Conservation (phyloP, 2,113 vertebrate genomes). For the Plecotus auritus region DNA sequence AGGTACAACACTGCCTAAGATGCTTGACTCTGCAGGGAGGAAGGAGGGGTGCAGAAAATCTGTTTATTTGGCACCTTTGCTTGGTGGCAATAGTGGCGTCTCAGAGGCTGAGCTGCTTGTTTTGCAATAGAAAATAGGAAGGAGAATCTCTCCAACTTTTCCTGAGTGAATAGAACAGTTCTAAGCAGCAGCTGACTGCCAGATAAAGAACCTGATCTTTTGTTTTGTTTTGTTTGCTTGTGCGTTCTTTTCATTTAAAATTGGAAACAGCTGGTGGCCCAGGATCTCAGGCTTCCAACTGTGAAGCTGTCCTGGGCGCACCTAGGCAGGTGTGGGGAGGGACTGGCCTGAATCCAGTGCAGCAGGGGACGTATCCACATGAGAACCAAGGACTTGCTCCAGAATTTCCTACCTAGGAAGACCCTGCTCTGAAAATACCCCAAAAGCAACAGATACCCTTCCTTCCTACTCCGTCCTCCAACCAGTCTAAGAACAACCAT, state of each 20-base stretch:
- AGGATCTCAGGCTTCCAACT: neutral
- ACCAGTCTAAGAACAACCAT: neutral
- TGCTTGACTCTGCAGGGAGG: neutral
- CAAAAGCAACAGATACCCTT: neutral
- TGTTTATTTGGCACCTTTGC: slow-evolving; percentile 31
- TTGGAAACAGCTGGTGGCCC: neutral
- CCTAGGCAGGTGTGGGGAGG: neutral
- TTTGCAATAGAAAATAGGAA: neutral
- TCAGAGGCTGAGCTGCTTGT: neutral
- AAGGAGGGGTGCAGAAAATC: neutral
- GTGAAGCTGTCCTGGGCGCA: neutral
- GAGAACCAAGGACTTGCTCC: neutral
- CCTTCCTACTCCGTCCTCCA: neutral
- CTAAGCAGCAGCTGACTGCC: neutral
- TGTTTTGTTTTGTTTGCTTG: neutral
- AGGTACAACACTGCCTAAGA: slow-evolving; percentile 13
- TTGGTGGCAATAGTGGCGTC: neutral
- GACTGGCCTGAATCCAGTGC: neutral
- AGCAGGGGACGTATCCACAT: neutral
- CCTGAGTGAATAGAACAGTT: neutral
- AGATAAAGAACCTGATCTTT: neutral
- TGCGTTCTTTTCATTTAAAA: slow-evolving; percentile 32
- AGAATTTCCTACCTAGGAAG: neutral
- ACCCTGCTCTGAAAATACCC: neutral
- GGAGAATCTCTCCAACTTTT: neutral